Evolutionary conservation across 64 coral and sea anemone genomes (phyloP).

Genomic region (Pocillopora verrucosa): DNA sequence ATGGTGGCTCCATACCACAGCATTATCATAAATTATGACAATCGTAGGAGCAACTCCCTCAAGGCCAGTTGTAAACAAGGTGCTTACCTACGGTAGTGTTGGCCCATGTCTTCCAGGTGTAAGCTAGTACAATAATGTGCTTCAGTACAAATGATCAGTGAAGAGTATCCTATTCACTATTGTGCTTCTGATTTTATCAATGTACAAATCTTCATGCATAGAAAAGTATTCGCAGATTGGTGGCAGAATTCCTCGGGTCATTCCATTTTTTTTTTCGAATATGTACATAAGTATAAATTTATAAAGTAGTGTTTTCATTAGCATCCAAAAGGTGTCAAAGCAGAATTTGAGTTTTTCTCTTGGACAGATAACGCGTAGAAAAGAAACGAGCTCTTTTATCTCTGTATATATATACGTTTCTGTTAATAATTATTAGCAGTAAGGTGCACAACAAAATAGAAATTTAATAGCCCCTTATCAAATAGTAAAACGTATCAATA

Average conservation of each 20-base stretch:
- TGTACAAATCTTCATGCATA: slow-evolving; percentile 41
- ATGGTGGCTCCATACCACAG: background rate
- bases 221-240: background rate
- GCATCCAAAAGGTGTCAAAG: background rate
- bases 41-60: too few species aligned
- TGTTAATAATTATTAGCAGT: background rate
- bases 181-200: background rate
- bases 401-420: slow-evolving; percentile 15
- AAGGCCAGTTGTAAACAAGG: background rate
- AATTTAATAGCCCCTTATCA: too few species aligned
- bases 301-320: background rate
- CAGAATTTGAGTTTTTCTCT: background rate
- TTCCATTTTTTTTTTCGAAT: slow-evolving; percentile 2
- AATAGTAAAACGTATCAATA: too few species aligned
- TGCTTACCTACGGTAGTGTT: background rate
- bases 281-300: background rate
- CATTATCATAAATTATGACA: background rate
- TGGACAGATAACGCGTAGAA: background rate
- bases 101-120: background rate
- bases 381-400: background rate
- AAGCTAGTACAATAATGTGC: background rate
- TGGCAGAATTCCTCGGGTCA: background rate
- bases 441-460: background rate
- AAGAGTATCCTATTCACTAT: background rate
- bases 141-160: background rate